Evolutionary conservation across 2,888 invertebrate genomes (phyloP).

Genomic region (Tryphoninae sp.): DNA sequence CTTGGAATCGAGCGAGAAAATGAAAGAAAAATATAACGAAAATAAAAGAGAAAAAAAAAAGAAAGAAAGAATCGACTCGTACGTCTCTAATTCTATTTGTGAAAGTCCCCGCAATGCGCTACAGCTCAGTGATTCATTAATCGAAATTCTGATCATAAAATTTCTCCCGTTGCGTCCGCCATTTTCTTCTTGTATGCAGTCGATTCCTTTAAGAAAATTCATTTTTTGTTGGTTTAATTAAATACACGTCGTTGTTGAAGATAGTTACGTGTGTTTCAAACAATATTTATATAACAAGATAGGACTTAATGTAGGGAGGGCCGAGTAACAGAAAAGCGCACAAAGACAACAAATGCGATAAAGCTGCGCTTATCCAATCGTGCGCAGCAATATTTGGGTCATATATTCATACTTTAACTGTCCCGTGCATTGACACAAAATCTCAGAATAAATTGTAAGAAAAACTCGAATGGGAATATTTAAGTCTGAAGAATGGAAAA

Average conservation of each 20-base stretch:
- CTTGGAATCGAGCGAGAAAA: constrained; percentile 65
- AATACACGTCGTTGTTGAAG: not conserved
- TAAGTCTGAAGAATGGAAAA: constrained; percentile 5
- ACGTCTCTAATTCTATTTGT: constrained; percentile 65
- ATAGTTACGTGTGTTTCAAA: not conserved
- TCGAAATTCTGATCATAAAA: constrained; percentile 70
- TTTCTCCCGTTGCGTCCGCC: constrained; percentile 79
- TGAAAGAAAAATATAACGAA: constrained; percentile 50
- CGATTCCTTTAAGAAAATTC: constrained; percentile 87
- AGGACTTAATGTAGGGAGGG: too few relatives aligned
- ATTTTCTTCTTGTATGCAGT: constrained; percentile 91
- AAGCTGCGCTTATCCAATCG: too few relatives aligned
- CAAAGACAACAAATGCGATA: too few relatives aligned
- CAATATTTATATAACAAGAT: too few relatives aligned
- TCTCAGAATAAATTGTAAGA: not conserved
- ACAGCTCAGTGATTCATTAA: constrained; percentile 69
- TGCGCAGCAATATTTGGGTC: too few relatives aligned
- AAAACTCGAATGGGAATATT: not conserved
- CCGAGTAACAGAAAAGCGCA: too few relatives aligned
- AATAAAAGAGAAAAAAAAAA: constrained; percentile 58
- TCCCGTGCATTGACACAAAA: too few relatives aligned
- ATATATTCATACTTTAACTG: too few relatives aligned
- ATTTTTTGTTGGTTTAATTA: constrained; percentile 20
- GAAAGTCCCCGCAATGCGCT: constrained; percentile 66
- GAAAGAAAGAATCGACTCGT: constrained; percentile 61